phyloP scores from a whole-genome alignment of 2,797 vertebrate genomes.

The Falco biarmicus region DNA sequence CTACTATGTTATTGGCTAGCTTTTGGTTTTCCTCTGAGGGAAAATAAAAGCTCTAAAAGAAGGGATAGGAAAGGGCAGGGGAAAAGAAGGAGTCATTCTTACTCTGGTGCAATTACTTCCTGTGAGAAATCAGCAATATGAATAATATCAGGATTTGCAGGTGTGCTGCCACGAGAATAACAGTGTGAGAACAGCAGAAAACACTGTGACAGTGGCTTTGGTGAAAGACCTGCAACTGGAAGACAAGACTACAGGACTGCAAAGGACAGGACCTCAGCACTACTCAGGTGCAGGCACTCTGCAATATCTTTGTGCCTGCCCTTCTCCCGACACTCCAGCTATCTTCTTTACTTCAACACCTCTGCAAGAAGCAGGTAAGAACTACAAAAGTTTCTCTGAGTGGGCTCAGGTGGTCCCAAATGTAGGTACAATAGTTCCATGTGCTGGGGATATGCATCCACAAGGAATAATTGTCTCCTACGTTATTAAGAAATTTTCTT shows the following conservation, averaged over 20 bases:
- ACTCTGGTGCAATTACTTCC: background rate
- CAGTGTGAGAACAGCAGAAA: background rate
- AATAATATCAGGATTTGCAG: background rate
- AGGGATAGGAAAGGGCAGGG: background rate
- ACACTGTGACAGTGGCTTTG: background rate
- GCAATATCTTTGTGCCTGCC: background rate
- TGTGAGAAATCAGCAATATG: background rate
- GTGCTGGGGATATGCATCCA: background rate
- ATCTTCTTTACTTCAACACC: background rate
- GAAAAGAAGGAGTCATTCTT: background rate
- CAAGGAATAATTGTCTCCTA: background rate
- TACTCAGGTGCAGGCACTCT: background rate
- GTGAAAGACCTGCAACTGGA: background rate
- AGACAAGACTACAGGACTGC: background rate
- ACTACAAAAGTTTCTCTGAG: background rate
- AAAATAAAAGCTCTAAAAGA: background rate
- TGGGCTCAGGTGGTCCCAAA: background rate
- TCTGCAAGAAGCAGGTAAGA: background rate
- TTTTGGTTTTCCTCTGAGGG: background rate
- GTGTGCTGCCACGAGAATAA: rapidly evolving
- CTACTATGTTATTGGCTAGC: background rate
- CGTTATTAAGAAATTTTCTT: background rate
- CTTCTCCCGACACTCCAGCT: background rate
- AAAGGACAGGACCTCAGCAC: background rate
- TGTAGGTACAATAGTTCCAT: background rate